Evolutionary conservation across 2,797 vertebrate genomes (phyloP).

Genomic region (Cirrhinus molitorella): DNA sequence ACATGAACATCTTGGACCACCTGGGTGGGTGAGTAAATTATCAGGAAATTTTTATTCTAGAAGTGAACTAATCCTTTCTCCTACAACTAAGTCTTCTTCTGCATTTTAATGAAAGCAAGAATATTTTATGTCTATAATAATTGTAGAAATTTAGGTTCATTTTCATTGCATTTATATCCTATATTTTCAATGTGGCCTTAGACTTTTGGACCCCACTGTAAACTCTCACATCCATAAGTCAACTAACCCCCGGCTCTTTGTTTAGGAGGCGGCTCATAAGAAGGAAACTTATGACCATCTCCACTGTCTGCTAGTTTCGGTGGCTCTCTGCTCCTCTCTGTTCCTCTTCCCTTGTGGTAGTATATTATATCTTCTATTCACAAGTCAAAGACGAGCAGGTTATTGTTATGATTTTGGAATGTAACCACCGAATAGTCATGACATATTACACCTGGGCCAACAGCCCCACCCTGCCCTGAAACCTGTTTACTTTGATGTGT

Average conservation of each 20-base stretch:
- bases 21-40: too few species aligned
- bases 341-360: constrained; percentile 26
- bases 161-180: neutral
- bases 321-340: constrained; percentile 6
- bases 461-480: constrained; percentile 47
- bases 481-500: constrained; percentile 49
- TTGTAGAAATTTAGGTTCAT: too few species aligned
- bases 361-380: constrained; percentile 27
- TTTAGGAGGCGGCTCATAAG: constrained; percentile 3
- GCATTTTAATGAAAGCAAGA: neutral
- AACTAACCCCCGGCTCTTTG: constrained; percentile 20
- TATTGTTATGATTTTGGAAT: constrained; percentile 36
- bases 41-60: too few species aligned
- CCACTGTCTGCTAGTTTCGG: constrained; percentile 22
- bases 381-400: constrained; percentile 5
- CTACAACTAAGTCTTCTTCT: too few species aligned
- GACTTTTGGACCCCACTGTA: neutral
- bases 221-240: neutral
- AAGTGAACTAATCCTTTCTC: too few species aligned
- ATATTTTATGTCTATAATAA: too few species aligned
- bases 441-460: constrained; percentile 41
- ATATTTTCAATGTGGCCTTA: neutral
- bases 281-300: neutral
- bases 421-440: constrained; percentile 23
- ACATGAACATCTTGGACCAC: too few species aligned